Base-by-base conservation (phyloP, 2,797 vertebrate genomes). In the Manis pentadactyla region DNA sequence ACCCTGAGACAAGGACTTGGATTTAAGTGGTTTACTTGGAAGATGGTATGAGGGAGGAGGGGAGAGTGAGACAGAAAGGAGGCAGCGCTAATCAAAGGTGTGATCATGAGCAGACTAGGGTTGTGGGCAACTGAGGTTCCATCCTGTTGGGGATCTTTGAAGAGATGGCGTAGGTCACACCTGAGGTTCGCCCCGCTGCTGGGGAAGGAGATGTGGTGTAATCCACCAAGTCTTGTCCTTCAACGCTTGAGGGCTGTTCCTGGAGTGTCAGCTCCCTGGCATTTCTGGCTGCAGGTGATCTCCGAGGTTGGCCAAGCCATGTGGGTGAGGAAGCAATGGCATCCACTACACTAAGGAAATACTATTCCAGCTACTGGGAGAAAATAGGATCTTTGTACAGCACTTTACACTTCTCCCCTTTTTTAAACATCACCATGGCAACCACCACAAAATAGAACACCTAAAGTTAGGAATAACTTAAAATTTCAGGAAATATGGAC, bases 371-470 rank as follows among this genome's bases (percentile, higher is more conserved):
- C 51, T 82, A 31, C 25, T 75, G 83, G 59, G 78, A 93, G 59
- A 91, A 93, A 79, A 91, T 27, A 90, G 64, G 55, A 90, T 93
- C 90, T 93, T 88, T 83, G 27, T 64, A 85, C 49, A 79, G 86
- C 55, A 49, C 61, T 55, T 79, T 57, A 74, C 34, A 71, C 51
- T 85, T 95, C 84, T 96, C 49, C 25, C 37, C 59, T 82, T 96
- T 89, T 96, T 97, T 95, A 97, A 97, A 87, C 64, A 81, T 97
- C 75, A 66, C 97, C 96, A 95, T 97, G 97, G 94, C 93, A 97
- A 97, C 97, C 63, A 95, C 23, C 68, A 79, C 55, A 90, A 94
- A 95, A 93, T 92, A 96, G 96, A 97, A 82, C 61, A 93, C 93
- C 95, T 93, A 95, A 97, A 95, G 93, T 96, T 97, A 97, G 96